Evolutionary conservation across 35 echinoderm and acorn worm genomes (phyloP).

Genomic region (Heliocidaris erythrogramma): DNA sequence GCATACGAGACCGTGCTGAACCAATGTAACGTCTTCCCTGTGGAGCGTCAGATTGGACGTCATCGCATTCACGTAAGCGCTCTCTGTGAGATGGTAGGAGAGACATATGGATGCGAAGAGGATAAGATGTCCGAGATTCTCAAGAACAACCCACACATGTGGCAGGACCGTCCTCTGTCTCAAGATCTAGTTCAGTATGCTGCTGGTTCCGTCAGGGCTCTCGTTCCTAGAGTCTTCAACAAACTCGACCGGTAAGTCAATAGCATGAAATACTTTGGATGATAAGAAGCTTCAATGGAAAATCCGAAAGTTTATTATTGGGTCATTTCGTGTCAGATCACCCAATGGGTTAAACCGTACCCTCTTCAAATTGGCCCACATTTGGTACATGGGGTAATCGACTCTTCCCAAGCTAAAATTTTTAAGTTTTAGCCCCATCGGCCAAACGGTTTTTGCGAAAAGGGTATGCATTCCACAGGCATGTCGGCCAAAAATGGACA

Average conservation of each 20-base stretch:
- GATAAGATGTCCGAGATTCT: background rate
- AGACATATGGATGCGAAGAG: background rate
- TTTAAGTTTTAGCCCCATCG: too few relatives aligned
- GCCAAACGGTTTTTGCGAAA: too few relatives aligned
- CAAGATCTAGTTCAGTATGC: slow-evolving; percentile 22
- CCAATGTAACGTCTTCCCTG: slow-evolving; percentile 31
- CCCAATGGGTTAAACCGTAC: too few relatives aligned
- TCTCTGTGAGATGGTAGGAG: slow-evolving; percentile 22
- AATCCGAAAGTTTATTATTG: too few relatives aligned
- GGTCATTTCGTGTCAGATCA: too few relatives aligned
- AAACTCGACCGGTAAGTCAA: slow-evolving; percentile 38
- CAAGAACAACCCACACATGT: slow-evolving; percentile 34
- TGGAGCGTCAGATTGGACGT: background rate
- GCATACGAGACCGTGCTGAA: slow-evolving; percentile 20
- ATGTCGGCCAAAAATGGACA: too few relatives aligned
- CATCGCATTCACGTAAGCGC: background rate
- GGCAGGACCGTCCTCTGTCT: slow-evolving; percentile 16
- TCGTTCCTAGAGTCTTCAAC: slow-evolving; percentile 38
- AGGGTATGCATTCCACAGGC: too few relatives aligned
- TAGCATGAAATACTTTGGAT: background rate
- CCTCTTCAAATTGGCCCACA: too few relatives aligned
- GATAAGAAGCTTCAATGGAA: too few relatives aligned
- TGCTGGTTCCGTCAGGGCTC: background rate
- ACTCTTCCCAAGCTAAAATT: too few relatives aligned
- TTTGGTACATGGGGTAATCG: too few relatives aligned